These are phyloP conservation scores for Tridacna crocea DNA, from an alignment of 2,888 invertebrate genomes.

Conservation along the genomic window DNA sequence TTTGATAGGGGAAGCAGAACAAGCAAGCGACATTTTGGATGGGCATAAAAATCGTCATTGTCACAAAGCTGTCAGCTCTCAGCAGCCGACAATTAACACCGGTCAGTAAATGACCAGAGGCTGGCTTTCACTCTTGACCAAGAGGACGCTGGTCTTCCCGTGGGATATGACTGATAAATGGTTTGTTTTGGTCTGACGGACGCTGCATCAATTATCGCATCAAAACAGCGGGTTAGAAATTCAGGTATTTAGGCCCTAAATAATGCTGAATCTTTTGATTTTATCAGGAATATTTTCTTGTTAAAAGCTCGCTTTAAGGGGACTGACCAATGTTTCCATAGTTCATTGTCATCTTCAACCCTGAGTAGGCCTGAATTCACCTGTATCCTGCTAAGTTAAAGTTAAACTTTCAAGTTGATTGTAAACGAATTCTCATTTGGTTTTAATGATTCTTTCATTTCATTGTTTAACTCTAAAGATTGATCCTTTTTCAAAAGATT, in stretches of 20 bases:
- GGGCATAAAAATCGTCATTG: background rate
- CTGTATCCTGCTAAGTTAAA: too few relatives aligned
- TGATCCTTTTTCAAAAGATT: too few relatives aligned
- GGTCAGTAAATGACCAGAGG: background rate
- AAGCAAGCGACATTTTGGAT: background rate
- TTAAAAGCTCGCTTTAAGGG: too few relatives aligned
- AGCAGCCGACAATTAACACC: background rate
- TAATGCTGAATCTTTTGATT: too few relatives aligned
- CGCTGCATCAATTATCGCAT: slow-evolving; percentile 13
- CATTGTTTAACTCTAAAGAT: too few relatives aligned
- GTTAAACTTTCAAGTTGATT: too few relatives aligned
- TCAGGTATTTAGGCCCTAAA: background rate
- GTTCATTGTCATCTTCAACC: too few relatives aligned
- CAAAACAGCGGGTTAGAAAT: slow-evolving; percentile 8
- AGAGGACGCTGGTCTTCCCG: background rate
- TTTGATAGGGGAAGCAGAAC: background rate
- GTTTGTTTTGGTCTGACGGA: slow-evolving; percentile 18
- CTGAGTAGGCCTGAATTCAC: too few relatives aligned
- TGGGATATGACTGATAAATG: slow-evolving; percentile 17
- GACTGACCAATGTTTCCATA: too few relatives aligned
- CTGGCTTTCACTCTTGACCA: background rate
- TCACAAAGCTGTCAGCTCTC: background rate
- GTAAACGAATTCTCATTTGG: too few relatives aligned
- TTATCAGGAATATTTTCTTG: too few relatives aligned
- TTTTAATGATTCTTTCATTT: too few relatives aligned